phyloP scores from a whole-genome alignment of 2,888 invertebrate species.

The Spisula solida region DNA sequence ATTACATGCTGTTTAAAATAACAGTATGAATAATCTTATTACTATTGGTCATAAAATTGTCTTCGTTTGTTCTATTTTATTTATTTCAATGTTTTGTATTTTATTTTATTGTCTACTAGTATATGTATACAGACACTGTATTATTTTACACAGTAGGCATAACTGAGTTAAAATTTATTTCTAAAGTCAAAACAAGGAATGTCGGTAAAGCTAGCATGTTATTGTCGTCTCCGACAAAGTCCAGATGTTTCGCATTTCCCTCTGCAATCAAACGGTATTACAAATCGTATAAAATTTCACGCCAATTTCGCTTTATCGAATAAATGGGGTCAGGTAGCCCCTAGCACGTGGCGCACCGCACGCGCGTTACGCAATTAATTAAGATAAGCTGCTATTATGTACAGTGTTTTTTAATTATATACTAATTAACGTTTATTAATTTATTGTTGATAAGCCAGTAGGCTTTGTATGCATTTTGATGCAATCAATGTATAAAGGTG shows the following conservation, averaged over 20 bases:
- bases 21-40: neutral
- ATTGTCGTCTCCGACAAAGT: neutral
- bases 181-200: neutral
- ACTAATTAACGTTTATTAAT: slow-evolving; percentile 19
- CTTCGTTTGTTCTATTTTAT: too few relatives aligned
- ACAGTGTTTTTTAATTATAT: neutral
- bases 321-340: slow-evolving; percentile 59
- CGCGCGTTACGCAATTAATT: slow-evolving; percentile 63
- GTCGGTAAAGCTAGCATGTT: neutral
- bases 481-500: slow-evolving; percentile 5
- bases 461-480: neutral
- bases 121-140: too few relatives aligned
- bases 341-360: slow-evolving; percentile 51
- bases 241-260: slow-evolving; percentile 39
- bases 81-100: too few relatives aligned
- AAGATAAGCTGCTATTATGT: slow-evolving; percentile 53
- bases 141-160: too few relatives aligned
- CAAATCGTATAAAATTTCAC: slow-evolving; percentile 68
- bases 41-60: too few relatives aligned
- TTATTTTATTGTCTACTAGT: too few relatives aligned
- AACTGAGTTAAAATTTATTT: neutral
- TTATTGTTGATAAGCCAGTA: slow-evolving; percentile 12
- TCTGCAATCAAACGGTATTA: slow-evolving; percentile 48
- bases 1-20: neutral
- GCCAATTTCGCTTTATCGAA: slow-evolving; percentile 68